These are phyloP conservation scores for Poicephalus gulielmi DNA, from an alignment of 2,113 vertebrate genomes.

Conservation along the genomic window DNA sequence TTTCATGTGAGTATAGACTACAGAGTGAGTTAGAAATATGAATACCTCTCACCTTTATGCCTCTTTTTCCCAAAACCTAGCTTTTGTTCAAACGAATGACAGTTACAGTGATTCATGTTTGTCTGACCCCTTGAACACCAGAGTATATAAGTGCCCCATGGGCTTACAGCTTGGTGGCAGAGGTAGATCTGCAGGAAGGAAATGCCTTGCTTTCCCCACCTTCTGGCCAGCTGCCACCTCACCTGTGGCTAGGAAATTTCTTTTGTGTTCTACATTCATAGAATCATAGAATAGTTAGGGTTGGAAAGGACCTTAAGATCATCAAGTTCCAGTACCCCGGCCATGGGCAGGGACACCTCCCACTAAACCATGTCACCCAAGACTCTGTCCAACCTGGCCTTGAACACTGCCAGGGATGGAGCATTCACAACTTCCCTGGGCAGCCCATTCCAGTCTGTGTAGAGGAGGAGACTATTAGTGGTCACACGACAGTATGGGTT, in stretches of 20 bases:
- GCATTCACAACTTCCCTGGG: too few species aligned
- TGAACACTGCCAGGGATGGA: too few species aligned
- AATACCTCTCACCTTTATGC: not conserved
- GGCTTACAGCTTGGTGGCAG: not conserved
- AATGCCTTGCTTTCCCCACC: not conserved
- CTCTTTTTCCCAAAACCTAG: not conserved
- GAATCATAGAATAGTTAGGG: too few species aligned
- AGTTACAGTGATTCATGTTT: fast-evolving
- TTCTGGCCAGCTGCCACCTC: not conserved
- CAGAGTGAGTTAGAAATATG: not conserved
- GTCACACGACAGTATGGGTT: not conserved
- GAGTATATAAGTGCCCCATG: fast-evolving
- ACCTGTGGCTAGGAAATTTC: not conserved
- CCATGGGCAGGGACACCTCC: too few species aligned
- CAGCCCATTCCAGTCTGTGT: not conserved
- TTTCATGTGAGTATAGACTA: not conserved
- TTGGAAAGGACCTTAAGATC: too few species aligned
- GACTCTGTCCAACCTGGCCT: too few species aligned
- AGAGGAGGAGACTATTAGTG: not conserved
- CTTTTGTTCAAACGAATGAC: not conserved
- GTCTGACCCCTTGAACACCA: not conserved
- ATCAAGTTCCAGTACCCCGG: too few species aligned
- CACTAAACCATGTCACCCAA: too few species aligned
- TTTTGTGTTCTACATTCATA: not conserved
- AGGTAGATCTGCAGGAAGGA: not conserved